A percentile compares a stretch with the other conserved stretches of the same genome.
These are phyloP conservation scores for Melanaphis sacchari DNA, from an alignment of 1,140 invertebrate genomes.

Conservation along the genomic window DNA sequence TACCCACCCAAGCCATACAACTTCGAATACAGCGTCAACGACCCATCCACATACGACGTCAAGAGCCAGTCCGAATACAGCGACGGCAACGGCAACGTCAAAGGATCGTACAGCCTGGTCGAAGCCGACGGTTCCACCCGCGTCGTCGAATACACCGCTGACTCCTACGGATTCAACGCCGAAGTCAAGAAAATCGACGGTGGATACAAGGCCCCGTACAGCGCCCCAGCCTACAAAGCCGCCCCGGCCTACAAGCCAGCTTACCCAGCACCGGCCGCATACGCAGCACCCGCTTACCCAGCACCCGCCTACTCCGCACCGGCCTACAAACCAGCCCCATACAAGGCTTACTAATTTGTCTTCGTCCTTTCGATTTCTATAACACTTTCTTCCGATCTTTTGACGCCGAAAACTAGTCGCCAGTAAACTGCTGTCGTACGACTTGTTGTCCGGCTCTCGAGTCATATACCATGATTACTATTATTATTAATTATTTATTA, in stretches of 20 bases:
- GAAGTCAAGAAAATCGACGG: slow-evolving; percentile 58
- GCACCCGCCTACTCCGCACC: slow-evolving; percentile 49
- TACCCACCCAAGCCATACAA: slow-evolving; percentile 59
- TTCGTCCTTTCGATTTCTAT: not conserved
- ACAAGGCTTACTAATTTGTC: slow-evolving; percentile 38
- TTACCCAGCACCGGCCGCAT: slow-evolving; percentile 52
- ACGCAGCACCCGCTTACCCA: slow-evolving; percentile 37
- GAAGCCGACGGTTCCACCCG: slow-evolving; percentile 69
- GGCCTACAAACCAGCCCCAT: slow-evolving; percentile 50
- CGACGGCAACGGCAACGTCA: slow-evolving; percentile 61
- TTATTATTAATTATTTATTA: not conserved
- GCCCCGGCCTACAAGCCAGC: slow-evolving; percentile 59
- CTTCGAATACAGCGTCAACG: slow-evolving; percentile 62
- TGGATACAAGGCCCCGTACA: slow-evolving; percentile 55
- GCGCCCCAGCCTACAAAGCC: slow-evolving; percentile 55
- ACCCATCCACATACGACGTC: slow-evolving; percentile 61
- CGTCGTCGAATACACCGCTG: slow-evolving; percentile 66
- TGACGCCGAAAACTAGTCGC: not conserved
- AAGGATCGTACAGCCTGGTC: slow-evolving; percentile 63
- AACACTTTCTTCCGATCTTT: not conserved
- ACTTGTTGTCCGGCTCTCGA: not conserved
- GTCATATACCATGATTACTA: not conserved
- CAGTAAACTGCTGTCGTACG: not conserved
- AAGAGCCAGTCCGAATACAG: slow-evolving; percentile 61
- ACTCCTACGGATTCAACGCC: slow-evolving; percentile 63